Evolutionary conservation across 2,113 vertebrate genomes (phyloP).

Genomic region (Spizaetus ornatus): DNA sequence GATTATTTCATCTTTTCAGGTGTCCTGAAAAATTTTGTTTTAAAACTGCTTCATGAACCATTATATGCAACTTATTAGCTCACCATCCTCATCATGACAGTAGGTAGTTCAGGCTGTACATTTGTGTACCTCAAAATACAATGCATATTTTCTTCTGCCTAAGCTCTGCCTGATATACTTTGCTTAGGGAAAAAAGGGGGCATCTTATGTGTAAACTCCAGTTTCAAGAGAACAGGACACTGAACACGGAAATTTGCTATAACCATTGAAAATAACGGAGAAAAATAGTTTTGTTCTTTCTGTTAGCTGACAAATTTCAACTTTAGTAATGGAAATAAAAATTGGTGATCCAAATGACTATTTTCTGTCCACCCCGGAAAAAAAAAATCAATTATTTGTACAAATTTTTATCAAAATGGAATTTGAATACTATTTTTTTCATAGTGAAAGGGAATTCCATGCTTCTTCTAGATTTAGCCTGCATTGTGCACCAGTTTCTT

Average conservation of each 20-base stretch:
- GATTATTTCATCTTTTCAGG: background rate
- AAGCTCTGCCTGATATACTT: background rate
- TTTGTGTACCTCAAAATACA: background rate
- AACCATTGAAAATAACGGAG: background rate
- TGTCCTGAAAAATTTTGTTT: background rate
- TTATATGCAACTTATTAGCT: background rate
- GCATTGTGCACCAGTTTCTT: background rate
- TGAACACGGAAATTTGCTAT: background rate
- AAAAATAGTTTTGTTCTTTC: background rate
- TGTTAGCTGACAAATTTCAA: background rate
- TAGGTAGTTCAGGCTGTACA: background rate
- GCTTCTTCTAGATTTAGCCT: background rate
- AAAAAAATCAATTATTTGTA: background rate
- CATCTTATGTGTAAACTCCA: background rate
- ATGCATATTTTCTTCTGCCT: background rate
- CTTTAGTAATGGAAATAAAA: background rate
- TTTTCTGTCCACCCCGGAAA: background rate
- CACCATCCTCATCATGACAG: background rate
- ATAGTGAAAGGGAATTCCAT: background rate
- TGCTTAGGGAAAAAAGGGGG: background rate
- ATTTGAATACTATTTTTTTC: background rate
- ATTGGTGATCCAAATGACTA: accelerated
- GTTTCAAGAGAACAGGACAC: background rate
- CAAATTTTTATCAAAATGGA: background rate
- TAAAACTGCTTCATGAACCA: background rate